These are phyloP conservation scores for Pelochelys cantorii DNA, from an alignment of 2,797 vertebrate genomes.

Conservation along the genomic window DNA sequence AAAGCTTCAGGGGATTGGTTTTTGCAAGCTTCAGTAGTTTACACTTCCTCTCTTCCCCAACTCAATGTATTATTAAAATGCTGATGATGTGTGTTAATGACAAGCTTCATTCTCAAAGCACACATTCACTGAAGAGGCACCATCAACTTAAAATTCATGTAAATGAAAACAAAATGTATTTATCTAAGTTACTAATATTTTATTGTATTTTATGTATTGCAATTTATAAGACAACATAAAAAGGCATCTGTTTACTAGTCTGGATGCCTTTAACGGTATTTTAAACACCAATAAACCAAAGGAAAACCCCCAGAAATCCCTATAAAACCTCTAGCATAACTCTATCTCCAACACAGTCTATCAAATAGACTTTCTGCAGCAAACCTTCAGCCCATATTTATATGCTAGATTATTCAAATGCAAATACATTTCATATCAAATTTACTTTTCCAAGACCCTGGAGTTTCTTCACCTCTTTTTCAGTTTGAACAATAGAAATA, in stretches of 20 bases:
- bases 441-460: background rate
- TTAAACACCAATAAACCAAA: background rate
- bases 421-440: background rate
- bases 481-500: background rate
- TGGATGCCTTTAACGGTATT: background rate
- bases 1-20: conserved; percentile 69
- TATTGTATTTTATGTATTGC: conserved; percentile 16
- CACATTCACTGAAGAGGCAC: conserved; percentile 61
- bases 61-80: conserved; percentile 75
- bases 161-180: conserved; percentile 57
- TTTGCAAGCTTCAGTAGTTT: conserved; percentile 74
- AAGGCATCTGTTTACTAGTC: background rate
- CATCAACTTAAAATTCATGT: conserved; percentile 41
- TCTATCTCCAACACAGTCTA: background rate
- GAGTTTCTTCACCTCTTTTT: fast-evolving
- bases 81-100: conserved; percentile 69
- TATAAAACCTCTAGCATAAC: background rate
- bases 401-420: background rate
- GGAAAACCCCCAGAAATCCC: fast-evolving
- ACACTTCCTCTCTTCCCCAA: conserved; percentile 64
- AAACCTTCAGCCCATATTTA: background rate
- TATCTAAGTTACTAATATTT: conserved; percentile 31
- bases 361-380: background rate
- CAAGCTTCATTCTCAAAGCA: conserved; percentile 69
- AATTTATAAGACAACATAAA: background rate